phyloP scores from a whole-genome alignment of 2,797 vertebrate genomes.

The Poeciliopsis turneri region DNA sequence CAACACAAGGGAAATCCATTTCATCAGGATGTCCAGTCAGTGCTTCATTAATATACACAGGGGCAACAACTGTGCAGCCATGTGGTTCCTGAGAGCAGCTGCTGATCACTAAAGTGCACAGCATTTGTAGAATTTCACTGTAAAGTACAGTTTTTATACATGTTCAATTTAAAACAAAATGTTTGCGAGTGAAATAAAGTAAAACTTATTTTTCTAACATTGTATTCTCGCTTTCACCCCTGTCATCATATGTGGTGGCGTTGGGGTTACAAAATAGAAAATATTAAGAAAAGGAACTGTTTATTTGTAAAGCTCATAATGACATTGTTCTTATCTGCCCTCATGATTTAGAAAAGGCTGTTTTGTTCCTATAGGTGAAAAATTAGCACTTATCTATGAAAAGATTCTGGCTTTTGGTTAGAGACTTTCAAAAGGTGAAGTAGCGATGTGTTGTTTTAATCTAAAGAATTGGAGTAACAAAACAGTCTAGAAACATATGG shows the following conservation, averaged over 20 bases:
- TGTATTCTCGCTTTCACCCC: not conserved
- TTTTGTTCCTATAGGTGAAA: not conserved
- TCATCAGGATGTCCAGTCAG: slow-evolving; percentile 67
- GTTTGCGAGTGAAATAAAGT: slow-evolving; percentile 31
- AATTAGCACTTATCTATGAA: not conserved
- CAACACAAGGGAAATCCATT: slow-evolving; percentile 76
- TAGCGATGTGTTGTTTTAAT: not conserved
- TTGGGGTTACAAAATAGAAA: not conserved
- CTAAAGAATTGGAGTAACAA: not conserved
- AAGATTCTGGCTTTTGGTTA: not conserved
- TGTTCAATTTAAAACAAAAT: slow-evolving; percentile 45
- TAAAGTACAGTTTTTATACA: slow-evolving; percentile 25
- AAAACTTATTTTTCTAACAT: not conserved
- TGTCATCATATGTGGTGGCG: not conserved
- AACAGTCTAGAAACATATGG: not conserved
- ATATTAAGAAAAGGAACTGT: not conserved
- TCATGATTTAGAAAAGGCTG: not conserved
- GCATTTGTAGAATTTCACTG: slow-evolving; percentile 11
- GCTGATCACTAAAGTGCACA: slow-evolving; percentile 28
- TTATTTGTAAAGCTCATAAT: not conserved
- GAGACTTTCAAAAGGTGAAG: not conserved
- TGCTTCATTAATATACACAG: slow-evolving; percentile 66
- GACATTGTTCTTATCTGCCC: not conserved
- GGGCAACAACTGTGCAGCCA: slow-evolving; percentile 47
- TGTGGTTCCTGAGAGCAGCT: slow-evolving; percentile 34